These are phyloP conservation scores for Neomonachus schauinslandi DNA, from an alignment of 2,113 vertebrate species.

Conservation along the genomic window DNA sequence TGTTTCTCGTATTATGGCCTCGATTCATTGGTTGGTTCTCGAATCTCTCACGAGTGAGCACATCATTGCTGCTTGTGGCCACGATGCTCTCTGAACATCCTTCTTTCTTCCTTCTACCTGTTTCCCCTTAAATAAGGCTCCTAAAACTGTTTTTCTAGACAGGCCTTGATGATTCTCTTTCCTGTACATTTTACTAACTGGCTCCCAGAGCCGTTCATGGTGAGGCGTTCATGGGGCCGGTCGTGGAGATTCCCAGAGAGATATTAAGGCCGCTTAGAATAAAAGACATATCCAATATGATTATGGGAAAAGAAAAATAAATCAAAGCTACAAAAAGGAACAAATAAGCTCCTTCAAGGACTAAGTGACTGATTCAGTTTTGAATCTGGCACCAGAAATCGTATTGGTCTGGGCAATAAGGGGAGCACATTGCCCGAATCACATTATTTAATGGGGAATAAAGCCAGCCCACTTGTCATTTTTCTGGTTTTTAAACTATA, in stretches of 20 bases:
- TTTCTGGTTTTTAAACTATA: not conserved
- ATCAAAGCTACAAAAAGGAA: not conserved
- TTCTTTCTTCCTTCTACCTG: too few species aligned
- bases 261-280: not conserved
- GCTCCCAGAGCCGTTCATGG: not conserved
- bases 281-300: not conserved
- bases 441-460: not conserved
- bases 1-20: not conserved
- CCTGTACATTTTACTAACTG: not conserved
- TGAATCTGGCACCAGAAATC: not conserved
- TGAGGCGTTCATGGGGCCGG: not conserved
- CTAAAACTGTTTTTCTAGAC: not conserved
- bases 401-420: not conserved
- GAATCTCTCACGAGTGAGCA: too few species aligned
- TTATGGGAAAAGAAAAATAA: conserved; percentile 16
- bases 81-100: not conserved
- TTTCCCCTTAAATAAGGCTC: not conserved
- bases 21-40: too few species aligned
- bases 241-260: not conserved
- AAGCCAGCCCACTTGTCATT: not conserved
- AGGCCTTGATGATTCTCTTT: not conserved
- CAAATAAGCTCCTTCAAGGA: not conserved
- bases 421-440: not conserved
- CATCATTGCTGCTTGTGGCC: not conserved
- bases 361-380: not conserved